Evolutionary conservation across 1,140 invertebrate species (phyloP).

Genomic region (Pseudomyrmex concolor): DNA sequence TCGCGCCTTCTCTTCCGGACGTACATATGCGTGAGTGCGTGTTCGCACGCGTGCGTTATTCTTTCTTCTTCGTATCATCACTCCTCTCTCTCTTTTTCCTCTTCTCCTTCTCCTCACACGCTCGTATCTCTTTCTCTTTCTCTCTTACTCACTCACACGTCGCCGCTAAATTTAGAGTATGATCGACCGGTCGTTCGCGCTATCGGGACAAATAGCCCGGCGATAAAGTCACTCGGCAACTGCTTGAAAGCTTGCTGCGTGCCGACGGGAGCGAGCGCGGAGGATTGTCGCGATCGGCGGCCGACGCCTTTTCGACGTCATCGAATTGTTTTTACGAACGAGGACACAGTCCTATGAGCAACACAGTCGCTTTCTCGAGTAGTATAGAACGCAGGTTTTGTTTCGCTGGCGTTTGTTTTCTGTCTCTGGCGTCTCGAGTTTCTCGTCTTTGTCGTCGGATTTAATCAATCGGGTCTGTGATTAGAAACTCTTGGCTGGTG

Average conservation of each 20-base stretch:
- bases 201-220: slow-evolving; percentile 71
- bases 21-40: slow-evolving; percentile 23
- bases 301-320: background rate
- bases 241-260: background rate
- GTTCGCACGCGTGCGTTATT: slow-evolving; percentile 17
- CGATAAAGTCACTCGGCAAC: slow-evolving; percentile 71
- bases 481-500: background rate
- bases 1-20: slow-evolving; percentile 42
- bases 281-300: background rate
- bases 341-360: background rate
- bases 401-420: too few species aligned
- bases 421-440: background rate
- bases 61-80: slow-evolving; percentile 18
- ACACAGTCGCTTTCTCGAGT: background rate
- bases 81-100: slow-evolving; percentile 34
- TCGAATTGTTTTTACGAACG: background rate
- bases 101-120: background rate
- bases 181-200: slow-evolving; percentile 72
- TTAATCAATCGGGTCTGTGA: slow-evolving; percentile 18
- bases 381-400: background rate
- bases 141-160: slow-evolving; percentile 3
- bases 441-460: slow-evolving; percentile 1
- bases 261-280: slow-evolving; percentile 21
- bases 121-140: slow-evolving; percentile 21
- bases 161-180: slow-evolving; percentile 76